Evolutionary conservation across 2,797 vertebrate genomes (phyloP).

Genomic region (Arvicola amphibius): DNA sequence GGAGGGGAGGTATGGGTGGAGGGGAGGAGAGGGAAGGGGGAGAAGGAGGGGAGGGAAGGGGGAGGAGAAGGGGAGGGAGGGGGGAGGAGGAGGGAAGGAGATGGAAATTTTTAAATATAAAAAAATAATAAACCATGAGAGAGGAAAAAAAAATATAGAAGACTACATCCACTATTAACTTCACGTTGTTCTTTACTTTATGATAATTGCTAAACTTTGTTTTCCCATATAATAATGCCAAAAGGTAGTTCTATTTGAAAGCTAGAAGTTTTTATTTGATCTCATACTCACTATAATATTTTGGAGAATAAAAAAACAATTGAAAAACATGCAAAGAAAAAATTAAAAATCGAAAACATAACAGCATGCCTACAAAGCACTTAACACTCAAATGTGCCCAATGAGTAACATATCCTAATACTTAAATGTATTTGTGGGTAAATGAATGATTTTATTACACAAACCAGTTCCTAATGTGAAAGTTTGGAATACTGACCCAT

Average conservation of each 20-base stretch:
- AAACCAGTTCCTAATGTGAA: no score
- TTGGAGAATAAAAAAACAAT: background rate
- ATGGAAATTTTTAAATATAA: no score
- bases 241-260: background rate
- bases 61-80: no score
- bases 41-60: no score
- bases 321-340: background rate
- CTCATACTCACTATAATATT: background rate
- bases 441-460: no score
- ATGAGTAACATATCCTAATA: no score
- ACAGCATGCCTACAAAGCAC: background rate
- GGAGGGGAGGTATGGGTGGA: no score
- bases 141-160: background rate
- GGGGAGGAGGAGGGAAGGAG: no score
- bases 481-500: no score
- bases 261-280: background rate
- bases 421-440: no score
- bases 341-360: background rate
- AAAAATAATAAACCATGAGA: no score
- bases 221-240: background rate
- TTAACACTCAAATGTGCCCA: background rate
- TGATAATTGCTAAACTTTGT: background rate
- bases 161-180: background rate
- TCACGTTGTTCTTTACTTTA: background rate
- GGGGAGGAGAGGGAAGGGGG: no score